Conservation (phyloP, 2,113 vertebrate genomes). For the Catagonus wagneri region DNA sequence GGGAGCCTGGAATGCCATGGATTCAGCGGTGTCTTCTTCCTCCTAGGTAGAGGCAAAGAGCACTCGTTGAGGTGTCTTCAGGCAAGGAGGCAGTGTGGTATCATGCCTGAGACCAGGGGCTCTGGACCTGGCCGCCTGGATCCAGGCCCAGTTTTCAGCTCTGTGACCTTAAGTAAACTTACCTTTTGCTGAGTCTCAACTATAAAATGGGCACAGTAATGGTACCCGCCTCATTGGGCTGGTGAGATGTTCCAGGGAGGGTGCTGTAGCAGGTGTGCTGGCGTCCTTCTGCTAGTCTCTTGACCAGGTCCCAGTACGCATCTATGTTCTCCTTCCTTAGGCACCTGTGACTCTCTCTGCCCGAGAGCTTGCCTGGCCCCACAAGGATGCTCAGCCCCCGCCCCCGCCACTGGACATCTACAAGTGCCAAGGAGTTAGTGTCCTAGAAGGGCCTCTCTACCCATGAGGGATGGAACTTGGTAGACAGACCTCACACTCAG, state of each 20-base stretch:
- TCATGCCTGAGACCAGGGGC: background rate
- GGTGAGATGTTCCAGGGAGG: background rate
- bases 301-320: background rate
- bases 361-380: background rate
- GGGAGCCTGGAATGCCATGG: background rate
- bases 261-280: background rate
- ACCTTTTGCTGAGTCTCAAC: background rate
- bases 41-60: background rate
- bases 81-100: background rate
- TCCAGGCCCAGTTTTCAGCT: background rate
- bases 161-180: background rate
- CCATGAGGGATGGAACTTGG: background rate
- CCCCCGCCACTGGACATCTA: background rate
- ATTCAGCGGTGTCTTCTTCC: background rate
- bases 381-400: background rate
- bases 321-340: background rate
- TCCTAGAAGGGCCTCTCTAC: background rate
- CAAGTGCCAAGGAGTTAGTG: background rate
- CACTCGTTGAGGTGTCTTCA: background rate
- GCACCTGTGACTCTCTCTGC: background rate
- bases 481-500: background rate
- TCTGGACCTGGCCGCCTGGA: background rate
- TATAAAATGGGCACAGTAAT: background rate
- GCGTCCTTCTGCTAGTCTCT: background rate
- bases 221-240: background rate